Evolutionary conservation across 2,888 invertebrate genomes (phyloP).

Genomic region (Halictus quadricinctus): DNA sequence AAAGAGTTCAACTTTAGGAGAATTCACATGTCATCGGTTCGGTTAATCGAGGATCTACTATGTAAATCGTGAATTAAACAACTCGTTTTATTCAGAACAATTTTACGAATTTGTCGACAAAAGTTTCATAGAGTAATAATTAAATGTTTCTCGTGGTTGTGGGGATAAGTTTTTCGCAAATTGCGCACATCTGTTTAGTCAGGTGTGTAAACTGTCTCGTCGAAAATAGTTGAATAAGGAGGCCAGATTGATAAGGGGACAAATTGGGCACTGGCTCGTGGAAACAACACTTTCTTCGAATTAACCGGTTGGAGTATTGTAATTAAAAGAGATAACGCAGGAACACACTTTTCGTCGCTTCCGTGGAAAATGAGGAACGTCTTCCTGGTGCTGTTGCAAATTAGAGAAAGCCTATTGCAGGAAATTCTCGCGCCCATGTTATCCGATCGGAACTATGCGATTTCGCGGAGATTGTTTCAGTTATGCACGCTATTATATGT

Average conservation of each 20-base stretch:
- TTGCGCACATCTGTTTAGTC: too few species aligned
- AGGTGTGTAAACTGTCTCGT: too few species aligned
- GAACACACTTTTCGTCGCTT: constrained; percentile 24
- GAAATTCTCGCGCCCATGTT: constrained; percentile 11
- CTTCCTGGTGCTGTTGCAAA: constrained; percentile 41
- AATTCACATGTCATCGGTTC: too few species aligned
- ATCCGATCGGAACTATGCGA: constrained; percentile 6
- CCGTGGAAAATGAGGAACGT: constrained; percentile 35
- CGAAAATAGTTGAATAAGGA: not conserved
- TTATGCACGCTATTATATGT: not conserved
- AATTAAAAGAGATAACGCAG: not conserved
- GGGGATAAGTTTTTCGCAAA: too few species aligned
- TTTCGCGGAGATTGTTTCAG: not conserved
- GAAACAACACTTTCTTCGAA: constrained; percentile 5
- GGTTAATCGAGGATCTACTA: too few species aligned
- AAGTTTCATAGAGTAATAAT: too few species aligned
- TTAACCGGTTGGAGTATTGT: not conserved
- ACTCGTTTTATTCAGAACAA: too few species aligned
- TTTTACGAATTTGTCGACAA: too few species aligned
- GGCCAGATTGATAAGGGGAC: too few species aligned
- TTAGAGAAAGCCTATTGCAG: constrained; percentile 46
- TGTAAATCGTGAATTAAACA: too few species aligned
- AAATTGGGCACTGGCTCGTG: not conserved
- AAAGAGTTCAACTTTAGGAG: too few species aligned
- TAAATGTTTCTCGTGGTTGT: too few species aligned